These are phyloP conservation scores for Nomada lathburiana DNA, from an alignment of 2,888 invertebrate species.

Conservation along the genomic window DNA sequence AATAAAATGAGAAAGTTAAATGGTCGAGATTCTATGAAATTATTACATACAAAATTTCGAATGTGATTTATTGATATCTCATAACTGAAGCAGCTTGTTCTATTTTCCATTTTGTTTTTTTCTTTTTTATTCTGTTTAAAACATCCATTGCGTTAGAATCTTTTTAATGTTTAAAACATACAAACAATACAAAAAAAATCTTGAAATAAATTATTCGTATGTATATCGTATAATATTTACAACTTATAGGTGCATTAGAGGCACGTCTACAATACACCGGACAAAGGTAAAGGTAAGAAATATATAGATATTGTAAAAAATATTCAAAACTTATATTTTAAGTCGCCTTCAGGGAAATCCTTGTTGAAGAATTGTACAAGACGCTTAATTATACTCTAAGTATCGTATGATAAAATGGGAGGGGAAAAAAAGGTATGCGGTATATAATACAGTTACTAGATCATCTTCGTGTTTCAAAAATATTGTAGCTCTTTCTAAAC, in stretches of 20 bases:
- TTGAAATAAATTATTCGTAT: slow-evolving; percentile 50
- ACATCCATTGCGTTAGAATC: slow-evolving; percentile 40
- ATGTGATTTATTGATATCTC: slow-evolving; percentile 11
- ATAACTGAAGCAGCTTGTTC: slow-evolving; percentile 1
- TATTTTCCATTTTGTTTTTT: background rate
- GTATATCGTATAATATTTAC: slow-evolving; percentile 43
- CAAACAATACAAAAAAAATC: slow-evolving; percentile 52
- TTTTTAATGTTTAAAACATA: slow-evolving; percentile 55
- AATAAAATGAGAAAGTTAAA: background rate
- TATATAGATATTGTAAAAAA: slow-evolving; percentile 80
- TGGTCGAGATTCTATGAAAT: background rate
- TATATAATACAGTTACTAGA: slow-evolving; percentile 69
- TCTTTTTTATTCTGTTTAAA: slow-evolving; percentile 41
- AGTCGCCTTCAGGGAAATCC: slow-evolving; percentile 80
- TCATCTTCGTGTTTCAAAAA: slow-evolving; percentile 74
- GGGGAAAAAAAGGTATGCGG: slow-evolving; percentile 66
- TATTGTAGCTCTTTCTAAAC: slow-evolving; percentile 71
- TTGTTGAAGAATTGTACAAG: slow-evolving; percentile 82
- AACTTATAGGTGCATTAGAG: slow-evolving; percentile 34
- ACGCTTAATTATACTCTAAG: slow-evolving; percentile 79
- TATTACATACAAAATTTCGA: background rate
- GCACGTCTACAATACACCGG: slow-evolving; percentile 49
- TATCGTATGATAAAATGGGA: slow-evolving; percentile 77
- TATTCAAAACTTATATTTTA: slow-evolving; percentile 84
- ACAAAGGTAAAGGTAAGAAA: slow-evolving; percentile 65